Evolutionary conservation across 1,140 invertebrate species (phyloP), one percentile per base, ranked within the genome.

Genomic region (Papilio polyxenes): DNA sequence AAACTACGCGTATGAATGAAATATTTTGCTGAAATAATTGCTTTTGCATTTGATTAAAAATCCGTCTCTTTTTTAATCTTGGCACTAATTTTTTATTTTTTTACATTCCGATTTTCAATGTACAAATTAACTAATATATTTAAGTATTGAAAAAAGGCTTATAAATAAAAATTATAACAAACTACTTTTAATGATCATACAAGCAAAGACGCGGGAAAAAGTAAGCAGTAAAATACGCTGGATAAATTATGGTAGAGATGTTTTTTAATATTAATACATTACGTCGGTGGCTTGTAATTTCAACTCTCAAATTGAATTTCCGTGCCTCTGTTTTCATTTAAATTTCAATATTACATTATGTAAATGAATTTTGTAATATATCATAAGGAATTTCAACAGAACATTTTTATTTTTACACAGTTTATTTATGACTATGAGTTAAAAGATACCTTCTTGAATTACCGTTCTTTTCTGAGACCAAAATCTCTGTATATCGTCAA

Each of bases 231-330:
- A 72, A 37, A 40, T 72, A 40, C 13, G 4, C 13, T 9, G 59
- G 23, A n/a, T 40, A 23, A 72, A 72, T 13, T 13, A 37, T 72
- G 10, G 13, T 31, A 17, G 11, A 37, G 65, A 40, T 7, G 40
- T 37, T 72, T 37, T 31, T 72, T 72, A 2, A 7, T 72, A 72
- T 13, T 72, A 72, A 72, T 40, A 72, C 11, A 72, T 72, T 72
- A 72, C 23, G 31, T 37, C 65, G 9, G 31, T 37, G 23, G 62
- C 9, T 65, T 65, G 23, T 13, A 37, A 17, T 23, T 20, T 72
- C 31, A 72, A 72, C 31, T 72, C 65, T 72, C 65, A 72, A 72
- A 72, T 72, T 72, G 15, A 40, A 72, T 72, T 40, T 72, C 65
- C 31, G 65, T 72, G 11, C 31, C 13, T 31, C 23, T 72, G 65